Base-by-base conservation (phyloP, 2,113 vertebrate species). In the Cromileptes altivelis region DNA sequence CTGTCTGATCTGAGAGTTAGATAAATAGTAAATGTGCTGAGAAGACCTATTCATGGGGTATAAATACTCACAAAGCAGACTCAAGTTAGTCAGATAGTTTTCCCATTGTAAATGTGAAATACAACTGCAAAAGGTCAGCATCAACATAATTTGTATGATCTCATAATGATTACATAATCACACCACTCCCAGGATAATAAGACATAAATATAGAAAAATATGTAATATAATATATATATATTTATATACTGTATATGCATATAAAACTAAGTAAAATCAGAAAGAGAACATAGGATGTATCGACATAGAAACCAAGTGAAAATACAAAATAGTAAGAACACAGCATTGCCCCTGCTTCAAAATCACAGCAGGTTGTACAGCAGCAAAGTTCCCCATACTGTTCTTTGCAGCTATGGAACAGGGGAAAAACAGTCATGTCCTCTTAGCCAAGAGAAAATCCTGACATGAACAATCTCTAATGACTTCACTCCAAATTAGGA, bases 301-400 rank as follows among this genome's bases (percentile, higher is more conserved):
- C 45, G 87, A 92, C 82, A 89, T 65, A 75, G 78, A 85, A 89
- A 86, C 52, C 77, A 87, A 89, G 83, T 90, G 85, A 91, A 91
- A 93, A 90, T 89, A 92, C 81, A 94, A 92, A 90, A 93, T 80
- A 93, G 90, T 91, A 91, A 93, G 88, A 92, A 93, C 94, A 95
- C 92, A 95, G 93, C 93, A 94, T 91, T 89, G 92, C 87, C 87
- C 86, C 93, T 91, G 92, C 88, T 88, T 84, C 19, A 82, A 88
- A 90, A 91, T 91, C 88, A 78, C 93, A 94, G 92, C 90, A 92
- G 92, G 93, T 93, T 85, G 82, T 92, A 94, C 94, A 96, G 95
- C 95, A 96, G 94, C 95, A 94, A 89, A 85, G 90, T 90, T 86
- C 84, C 93, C 89, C 89, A 27, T 67, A 70, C 79, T 89, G 85